Evolutionary conservation across 2,888 invertebrate genomes (phyloP).

Genomic region (Drosophila kanekoi): DNA sequence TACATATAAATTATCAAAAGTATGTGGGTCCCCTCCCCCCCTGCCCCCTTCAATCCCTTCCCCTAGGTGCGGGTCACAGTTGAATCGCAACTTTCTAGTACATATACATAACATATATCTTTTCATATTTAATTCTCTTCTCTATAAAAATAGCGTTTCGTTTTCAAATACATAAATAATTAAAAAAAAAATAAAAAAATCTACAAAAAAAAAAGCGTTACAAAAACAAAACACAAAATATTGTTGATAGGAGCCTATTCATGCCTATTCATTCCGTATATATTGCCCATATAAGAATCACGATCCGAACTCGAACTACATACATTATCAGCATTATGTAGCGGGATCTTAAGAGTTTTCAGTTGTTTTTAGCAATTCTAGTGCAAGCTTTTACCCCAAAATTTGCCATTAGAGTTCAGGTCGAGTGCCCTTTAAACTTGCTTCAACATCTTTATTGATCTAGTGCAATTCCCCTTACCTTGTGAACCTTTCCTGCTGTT

Average conservation of each 20-base stretch:
- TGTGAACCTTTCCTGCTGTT: slow-evolving; percentile 40
- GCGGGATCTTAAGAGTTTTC: slow-evolving; percentile 40
- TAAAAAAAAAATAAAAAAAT: slow-evolving; percentile 31
- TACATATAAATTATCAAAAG: slow-evolving; percentile 65
- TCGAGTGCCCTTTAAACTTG: slow-evolving; percentile 17
- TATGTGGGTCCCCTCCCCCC: slow-evolving; percentile 48
- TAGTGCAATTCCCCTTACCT: slow-evolving; percentile 20
- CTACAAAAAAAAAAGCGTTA: slow-evolving; percentile 10
- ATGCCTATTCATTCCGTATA: slow-evolving; percentile 12
- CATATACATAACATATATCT: slow-evolving; percentile 27
- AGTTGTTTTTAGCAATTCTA: slow-evolving; percentile 49
- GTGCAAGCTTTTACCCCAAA: slow-evolving; percentile 33
- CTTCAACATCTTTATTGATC: slow-evolving; percentile 10
- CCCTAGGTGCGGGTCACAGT: slow-evolving; percentile 31
- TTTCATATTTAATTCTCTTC: slow-evolving; percentile 19
- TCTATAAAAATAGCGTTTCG: slow-evolving; percentile 68
- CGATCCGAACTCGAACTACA: slow-evolving; percentile 43
- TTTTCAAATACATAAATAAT: slow-evolving; percentile 60
- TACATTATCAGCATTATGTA: slow-evolving; percentile 48
- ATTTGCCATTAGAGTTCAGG: slow-evolving; percentile 13
- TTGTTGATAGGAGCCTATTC: slow-evolving; percentile 35
- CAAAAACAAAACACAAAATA: slow-evolving; percentile 44
- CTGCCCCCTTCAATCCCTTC: too few relatives aligned
- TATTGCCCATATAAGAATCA: slow-evolving; percentile 41
- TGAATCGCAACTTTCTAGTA: slow-evolving; percentile 27